Evolutionary conservation across 2,888 invertebrate species (phyloP), one percentile per base, ranked within the genome.

Genomic region (Ornithoptera alexandrae): DNA sequence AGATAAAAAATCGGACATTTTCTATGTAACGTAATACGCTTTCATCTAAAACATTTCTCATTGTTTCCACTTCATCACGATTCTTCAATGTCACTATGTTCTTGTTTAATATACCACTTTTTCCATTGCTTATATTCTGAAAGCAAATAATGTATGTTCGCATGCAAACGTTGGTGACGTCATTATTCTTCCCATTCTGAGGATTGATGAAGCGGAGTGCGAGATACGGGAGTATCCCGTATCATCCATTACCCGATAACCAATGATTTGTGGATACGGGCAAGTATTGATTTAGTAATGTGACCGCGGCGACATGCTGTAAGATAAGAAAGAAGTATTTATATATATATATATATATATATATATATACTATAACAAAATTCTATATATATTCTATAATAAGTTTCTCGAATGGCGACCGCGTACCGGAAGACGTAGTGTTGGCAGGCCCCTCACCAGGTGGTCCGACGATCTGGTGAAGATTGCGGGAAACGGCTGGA

Each of bases 231-330:
- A 20, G 56, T 15, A 42, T 46, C 62, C 24, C 30, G 15, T 56
- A 36, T 46, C 64, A 65, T 69, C 64, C 64, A 69, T 69, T 65
- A 65, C 60, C 18, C 12, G 68, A 69, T 65, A 69, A 60, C 50
- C n/a, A 53, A 69, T 64, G 60, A 69, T 64, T 69, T 68, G 64
- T 60, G 64, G 64, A 56, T 65, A 18, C 60, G 56, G 42, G 60
- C 60, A 64, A 60, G 60, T 65, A 69, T 64, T 65, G 68, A 69
- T 69, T 60, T 39, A 36, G 59, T 64, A 15, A 50, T 12, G 30
- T 20, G 50, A 61, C 50, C n/a, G 42, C 20, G 17, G 20, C 42
- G 56, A 57, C 18, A 6, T 17, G 17, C 6, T 20, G 8, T 57
- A 4, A 18, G 57, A 57, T 57, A 57, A 57, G 57, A 22, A 20